phyloP scores from a whole-genome alignment of 2,797 vertebrate species.

The Lepilemur septentrionalis region DNA sequence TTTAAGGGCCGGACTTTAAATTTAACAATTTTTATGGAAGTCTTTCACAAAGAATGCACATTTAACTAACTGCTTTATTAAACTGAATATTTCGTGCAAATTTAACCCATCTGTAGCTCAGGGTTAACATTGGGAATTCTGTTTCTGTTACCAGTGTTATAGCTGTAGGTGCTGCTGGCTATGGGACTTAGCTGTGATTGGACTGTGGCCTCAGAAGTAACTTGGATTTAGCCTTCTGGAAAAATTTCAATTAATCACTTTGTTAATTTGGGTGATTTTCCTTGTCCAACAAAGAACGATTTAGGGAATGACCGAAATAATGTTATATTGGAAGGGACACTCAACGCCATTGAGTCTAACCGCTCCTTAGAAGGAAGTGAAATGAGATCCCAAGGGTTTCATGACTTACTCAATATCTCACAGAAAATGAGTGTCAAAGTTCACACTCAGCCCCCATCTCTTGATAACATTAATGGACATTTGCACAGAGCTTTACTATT shows the following conservation, averaged over 20 bases:
- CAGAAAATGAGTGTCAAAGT: neutral
- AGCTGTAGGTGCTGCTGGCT: neutral
- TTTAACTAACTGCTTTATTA: neutral
- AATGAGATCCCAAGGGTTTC: neutral
- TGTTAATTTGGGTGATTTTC: neutral
- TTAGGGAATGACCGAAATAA: neutral
- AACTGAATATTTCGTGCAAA: neutral
- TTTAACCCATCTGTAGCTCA: neutral
- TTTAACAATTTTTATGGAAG: constrained; percentile 52
- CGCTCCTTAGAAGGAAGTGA: neutral
- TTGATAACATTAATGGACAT: neutral
- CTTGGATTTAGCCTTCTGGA: neutral
- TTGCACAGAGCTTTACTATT: neutral
- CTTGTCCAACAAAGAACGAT: neutral
- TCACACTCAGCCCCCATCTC: neutral
- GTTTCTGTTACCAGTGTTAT: neutral
- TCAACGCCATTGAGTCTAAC: neutral
- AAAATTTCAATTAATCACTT: neutral
- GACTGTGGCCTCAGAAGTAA: neutral
- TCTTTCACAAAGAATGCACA: constrained; percentile 32
- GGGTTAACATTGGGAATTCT: neutral
- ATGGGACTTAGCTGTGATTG: neutral
- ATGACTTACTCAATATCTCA: neutral
- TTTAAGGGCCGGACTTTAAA: constrained; percentile 56
- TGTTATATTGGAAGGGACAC: neutral